phyloP scores from a whole-genome alignment of 2,888 invertebrate genomes.

The Brachylomia viminalis region DNA sequence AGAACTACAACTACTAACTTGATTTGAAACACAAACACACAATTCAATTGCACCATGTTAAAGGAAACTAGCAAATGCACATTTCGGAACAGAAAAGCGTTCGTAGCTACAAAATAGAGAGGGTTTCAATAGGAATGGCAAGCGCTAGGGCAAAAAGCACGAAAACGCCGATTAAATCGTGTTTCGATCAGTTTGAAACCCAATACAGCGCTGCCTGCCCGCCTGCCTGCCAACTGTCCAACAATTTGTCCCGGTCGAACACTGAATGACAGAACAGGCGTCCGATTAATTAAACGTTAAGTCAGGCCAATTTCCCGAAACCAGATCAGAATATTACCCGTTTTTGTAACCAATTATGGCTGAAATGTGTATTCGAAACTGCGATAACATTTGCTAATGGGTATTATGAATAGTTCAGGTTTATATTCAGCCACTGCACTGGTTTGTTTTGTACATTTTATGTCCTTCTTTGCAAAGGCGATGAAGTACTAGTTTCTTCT shows the following conservation, averaged over 20 bases:
- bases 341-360: conserved; percentile 4
- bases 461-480: neutral
- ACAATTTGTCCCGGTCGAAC: conserved; percentile 4
- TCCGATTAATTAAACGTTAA: conserved; percentile 11
- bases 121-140: conserved; percentile 1
- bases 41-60: no score
- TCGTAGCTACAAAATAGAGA: neutral
- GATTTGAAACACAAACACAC: neutral
- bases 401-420: neutral
- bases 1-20: neutral
- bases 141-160: neutral
- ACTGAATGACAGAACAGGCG: conserved; percentile 10
- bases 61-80: neutral
- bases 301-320: neutral
- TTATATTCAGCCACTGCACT: no score
- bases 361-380: neutral
- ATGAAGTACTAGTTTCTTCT: neutral
- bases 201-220: neutral
- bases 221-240: neutral
- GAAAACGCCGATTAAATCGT: conserved; percentile 1
- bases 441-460: neutral
- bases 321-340: neutral
- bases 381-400: neutral
- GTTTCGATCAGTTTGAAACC: conserved; percentile 1
- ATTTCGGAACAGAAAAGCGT: neutral